Conservation (phyloP, 2,888 invertebrate genomes). For the Odontothrips loti region DNA sequence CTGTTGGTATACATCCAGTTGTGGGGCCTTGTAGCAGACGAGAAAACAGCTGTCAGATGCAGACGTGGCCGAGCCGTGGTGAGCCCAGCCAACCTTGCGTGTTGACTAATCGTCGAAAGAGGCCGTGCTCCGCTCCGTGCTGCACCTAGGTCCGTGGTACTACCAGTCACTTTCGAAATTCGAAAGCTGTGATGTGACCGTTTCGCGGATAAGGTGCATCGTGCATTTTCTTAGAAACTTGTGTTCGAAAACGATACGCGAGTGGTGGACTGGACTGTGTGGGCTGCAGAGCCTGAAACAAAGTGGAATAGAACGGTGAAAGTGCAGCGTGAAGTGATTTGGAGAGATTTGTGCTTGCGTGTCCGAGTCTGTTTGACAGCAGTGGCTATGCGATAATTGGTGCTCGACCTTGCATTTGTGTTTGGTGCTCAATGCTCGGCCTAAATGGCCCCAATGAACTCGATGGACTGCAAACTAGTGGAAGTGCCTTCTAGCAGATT, state of each 20-base stretch:
- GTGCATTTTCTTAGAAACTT: neutral
- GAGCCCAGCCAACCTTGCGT: conserved; percentile 10
- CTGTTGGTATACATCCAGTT: neutral
- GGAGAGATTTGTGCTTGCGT: conserved; percentile 15
- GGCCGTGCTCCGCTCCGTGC: neutral
- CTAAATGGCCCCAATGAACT: neutral
- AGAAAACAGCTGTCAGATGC: neutral
- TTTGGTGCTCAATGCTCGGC: neutral
- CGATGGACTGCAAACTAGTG: conserved; percentile 19
- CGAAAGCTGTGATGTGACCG: conserved; percentile 14
- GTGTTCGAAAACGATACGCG: neutral
- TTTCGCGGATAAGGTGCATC: neutral
- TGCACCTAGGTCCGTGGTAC: neutral
- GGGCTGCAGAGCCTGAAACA: neutral
- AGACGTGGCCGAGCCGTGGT: neutral
- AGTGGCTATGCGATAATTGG: neutral
- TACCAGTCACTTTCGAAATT: conserved; percentile 25
- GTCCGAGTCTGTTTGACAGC: conserved; percentile 18
- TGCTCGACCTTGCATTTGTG: neutral
- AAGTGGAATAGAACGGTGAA: neutral
- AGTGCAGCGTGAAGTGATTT: conserved; percentile 2
- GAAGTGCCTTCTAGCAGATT: conserved; percentile 20
- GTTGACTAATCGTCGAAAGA: conserved; percentile 25
- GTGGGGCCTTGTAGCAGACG: neutral
- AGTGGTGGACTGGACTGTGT: neutral